Conservation (phyloP, 2,797 vertebrate species). For the Odontamblyopus lacepedii region DNA sequence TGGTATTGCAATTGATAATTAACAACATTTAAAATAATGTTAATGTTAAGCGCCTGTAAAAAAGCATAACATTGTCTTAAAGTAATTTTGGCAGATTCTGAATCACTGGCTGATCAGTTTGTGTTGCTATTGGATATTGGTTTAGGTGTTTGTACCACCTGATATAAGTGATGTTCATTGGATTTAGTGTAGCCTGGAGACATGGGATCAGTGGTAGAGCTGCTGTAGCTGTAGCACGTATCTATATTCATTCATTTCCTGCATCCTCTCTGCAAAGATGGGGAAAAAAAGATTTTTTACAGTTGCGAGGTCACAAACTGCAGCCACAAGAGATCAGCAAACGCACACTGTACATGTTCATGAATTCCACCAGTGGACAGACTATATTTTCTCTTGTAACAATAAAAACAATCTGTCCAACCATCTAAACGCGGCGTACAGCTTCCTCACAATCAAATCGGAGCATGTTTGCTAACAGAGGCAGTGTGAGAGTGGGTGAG, state of each 20-base stretch:
- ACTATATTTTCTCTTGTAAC: not conserved
- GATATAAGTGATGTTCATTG: too few species aligned
- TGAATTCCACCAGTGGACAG: not conserved
- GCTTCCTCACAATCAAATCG: constrained; percentile 3
- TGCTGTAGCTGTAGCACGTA: too few species aligned
- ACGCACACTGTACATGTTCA: not conserved
- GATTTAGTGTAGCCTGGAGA: too few species aligned
- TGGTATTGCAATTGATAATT: too few species aligned
- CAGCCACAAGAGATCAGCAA: not conserved
- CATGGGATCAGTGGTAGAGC: too few species aligned
- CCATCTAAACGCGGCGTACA: not conserved
- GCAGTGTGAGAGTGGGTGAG: constrained; percentile 28
- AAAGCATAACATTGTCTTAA: too few species aligned
- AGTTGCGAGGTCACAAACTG: not conserved
- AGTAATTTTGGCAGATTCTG: not conserved
- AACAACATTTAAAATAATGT: too few species aligned
- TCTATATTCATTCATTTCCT: too few species aligned
- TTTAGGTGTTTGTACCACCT: not conserved
- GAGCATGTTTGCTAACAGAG: constrained; percentile 31
- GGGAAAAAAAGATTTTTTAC: not conserved
- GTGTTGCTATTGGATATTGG: not conserved
- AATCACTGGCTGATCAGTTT: not conserved
- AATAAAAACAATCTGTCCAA: not conserved
- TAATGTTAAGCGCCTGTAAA: too few species aligned
- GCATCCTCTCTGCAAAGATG: too few species aligned